Percentiles rank a stretch among this genome's conserved stretches.
Conservation (phyloP, 2,888 invertebrate species). For the Theretra japonica region DNA sequence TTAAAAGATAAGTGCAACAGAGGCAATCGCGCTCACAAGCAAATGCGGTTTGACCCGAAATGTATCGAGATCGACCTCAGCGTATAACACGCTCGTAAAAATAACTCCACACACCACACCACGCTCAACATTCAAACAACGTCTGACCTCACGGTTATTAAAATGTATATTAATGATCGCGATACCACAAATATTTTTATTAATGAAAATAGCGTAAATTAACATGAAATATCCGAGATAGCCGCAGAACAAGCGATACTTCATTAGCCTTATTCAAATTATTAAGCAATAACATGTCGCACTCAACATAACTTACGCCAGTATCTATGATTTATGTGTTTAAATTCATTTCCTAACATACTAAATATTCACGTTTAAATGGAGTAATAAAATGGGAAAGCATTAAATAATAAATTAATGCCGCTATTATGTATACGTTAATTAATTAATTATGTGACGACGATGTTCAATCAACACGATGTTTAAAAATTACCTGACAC, state of each 20-base stretch:
- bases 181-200: constrained; percentile 44
- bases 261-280: constrained; percentile 75
- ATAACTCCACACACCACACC: constrained; percentile 51
- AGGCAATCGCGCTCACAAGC: constrained; percentile 55
- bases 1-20: constrained; percentile 74
- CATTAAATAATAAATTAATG: constrained; percentile 68
- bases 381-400: constrained; percentile 68
- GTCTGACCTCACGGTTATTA: constrained; percentile 41
- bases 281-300: constrained; percentile 69
- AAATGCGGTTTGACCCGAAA: constrained; percentile 56
- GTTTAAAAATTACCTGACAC: constrained; percentile 74
- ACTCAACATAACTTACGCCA: constrained; percentile 62
- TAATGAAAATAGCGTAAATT: constrained; percentile 54
- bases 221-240: constrained; percentile 49
- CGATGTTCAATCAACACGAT: constrained; percentile 73
- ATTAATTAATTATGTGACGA: constrained; percentile 79
- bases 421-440: constrained; percentile 70
- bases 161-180: constrained; percentile 41
- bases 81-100: constrained; percentile 51
- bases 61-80: constrained; percentile 51
- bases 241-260: constrained; percentile 57
- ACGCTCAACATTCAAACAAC: constrained; percentile 51
- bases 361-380: constrained; percentile 66
- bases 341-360: constrained; percentile 61
- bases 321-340: constrained; percentile 68